Base-by-base conservation (phyloP, 2,888 invertebrate genomes). In the Aphidoletes aphidimyza region DNA sequence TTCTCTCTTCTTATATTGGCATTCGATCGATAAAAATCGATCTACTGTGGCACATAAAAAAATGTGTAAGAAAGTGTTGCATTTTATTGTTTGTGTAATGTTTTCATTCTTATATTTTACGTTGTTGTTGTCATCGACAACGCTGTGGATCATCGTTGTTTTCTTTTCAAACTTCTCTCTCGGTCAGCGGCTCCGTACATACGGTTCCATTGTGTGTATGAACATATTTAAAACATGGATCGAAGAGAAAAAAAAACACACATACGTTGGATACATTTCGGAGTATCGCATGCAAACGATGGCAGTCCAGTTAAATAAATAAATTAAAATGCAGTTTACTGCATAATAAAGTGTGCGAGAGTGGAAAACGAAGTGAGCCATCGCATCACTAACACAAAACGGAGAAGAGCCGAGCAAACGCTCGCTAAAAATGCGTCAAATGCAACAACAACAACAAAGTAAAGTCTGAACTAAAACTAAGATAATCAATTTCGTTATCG, bases 11-110 rank as follows among this genome's bases (percentile, higher is more conserved):
- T n/a, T 36, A 9, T 81, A 37, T 37, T 81, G 81, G 37, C 39
- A 81, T 37, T 37, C 37, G 6, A 81, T 81, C 81, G 81, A 81
- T 81, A 37, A 81, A 81, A 81, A 81, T 81, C 37, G 81, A 81
- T 81, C 37, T n/a, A n/a, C 81, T 37, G 81, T 81, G 81, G 81
- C 81, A 81, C n/a, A n/a, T n/a, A n/a, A n/a, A n/a, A 81, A 81
- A 81, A 37, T 37, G 36, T 81, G 81, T 37, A 81, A 37, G 81
- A 81, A 81, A 37, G 37, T 81, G 37, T 81, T 81, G 81, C 81
- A 22, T 81, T 81, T 37, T 81, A 81, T 81, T 81, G 37, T 81
- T 81, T 81, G 81, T 81, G 81, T 81, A 36, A 37, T 81, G 81
- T 81, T 6, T 6, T 49, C 9, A 11, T 8, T 49, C 5, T 49